phyloP scores from a whole-genome alignment of 1,140 invertebrate species.

The Zelostemma sp. region DNA sequence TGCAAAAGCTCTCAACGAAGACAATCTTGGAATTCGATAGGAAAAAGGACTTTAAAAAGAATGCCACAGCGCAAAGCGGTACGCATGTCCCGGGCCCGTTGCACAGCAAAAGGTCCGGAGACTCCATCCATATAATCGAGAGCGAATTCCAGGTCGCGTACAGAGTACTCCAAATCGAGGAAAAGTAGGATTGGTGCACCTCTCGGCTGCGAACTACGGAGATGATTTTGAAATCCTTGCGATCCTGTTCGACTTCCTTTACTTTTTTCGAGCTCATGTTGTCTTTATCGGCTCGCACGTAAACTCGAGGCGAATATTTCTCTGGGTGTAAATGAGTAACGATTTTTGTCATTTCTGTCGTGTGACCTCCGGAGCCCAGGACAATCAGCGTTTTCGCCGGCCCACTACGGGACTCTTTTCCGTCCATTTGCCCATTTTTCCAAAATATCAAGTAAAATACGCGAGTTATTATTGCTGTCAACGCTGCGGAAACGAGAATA shows the following conservation, averaged over 20 bases:
- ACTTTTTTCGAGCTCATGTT: conserved; percentile 79
- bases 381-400: conserved; percentile 70
- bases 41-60: conserved; percentile 76
- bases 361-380: conserved; percentile 83
- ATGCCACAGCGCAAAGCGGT: conserved; percentile 83
- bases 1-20: conserved; percentile 95
- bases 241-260: conserved; percentile 68
- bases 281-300: conserved; percentile 86
- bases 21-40: conserved; percentile 82
- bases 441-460: conserved; percentile 49
- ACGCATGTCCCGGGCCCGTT: conserved; percentile 98
- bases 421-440: conserved; percentile 28
- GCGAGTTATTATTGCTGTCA: conserved; percentile 21
- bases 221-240: conserved; percentile 70
- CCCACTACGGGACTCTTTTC: conserved; percentile 4
- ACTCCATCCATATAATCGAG: conserved; percentile 77
- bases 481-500: conserved; percentile 11
- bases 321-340: conserved; percentile 73
- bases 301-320: conserved; percentile 79
- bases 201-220: conserved; percentile 86
- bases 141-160: conserved; percentile 78
- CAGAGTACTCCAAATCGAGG: conserved; percentile 83
- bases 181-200: conserved; percentile 88
- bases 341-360: conserved; percentile 88
- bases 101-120: conserved; percentile 85